Percentiles rank a stretch among this genome's conserved stretches.
Evolutionary conservation across 2,888 invertebrate genomes (phyloP).

Genomic region (Diloba caeruleocephala): DNA sequence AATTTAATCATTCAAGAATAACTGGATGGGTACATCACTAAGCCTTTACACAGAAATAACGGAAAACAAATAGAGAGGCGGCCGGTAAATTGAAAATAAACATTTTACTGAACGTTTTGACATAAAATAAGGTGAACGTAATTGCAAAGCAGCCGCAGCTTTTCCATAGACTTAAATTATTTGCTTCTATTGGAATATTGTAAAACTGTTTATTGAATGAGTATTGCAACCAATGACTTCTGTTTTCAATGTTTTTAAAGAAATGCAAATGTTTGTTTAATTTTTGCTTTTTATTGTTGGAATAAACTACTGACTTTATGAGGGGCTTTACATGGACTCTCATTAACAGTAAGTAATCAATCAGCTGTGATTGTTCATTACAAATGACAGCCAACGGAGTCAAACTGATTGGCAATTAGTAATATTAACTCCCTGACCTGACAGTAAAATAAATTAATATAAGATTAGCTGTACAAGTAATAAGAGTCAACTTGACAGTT

Average conservation of each 20-base stretch:
- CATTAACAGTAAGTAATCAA: too few species aligned
- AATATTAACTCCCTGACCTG: too few species aligned
- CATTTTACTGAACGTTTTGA: slow-evolving; percentile 34
- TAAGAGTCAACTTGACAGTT: too few species aligned
- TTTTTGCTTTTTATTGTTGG: too few species aligned
- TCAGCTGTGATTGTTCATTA: too few species aligned
- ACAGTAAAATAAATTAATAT: too few species aligned
- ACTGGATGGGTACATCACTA: slow-evolving; percentile 4
- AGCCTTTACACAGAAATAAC: slow-evolving; percentile 24
- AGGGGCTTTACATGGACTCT: too few species aligned
- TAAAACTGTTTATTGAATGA: slow-evolving; percentile 21
- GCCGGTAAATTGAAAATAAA: slow-evolving; percentile 34
- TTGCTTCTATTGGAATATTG: slow-evolving; percentile 28
- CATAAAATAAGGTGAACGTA: slow-evolving; percentile 40
- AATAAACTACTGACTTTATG: too few species aligned
- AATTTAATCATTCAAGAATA: slow-evolving; percentile 14
- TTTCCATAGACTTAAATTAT: slow-evolving; percentile 27
- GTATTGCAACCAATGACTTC: slow-evolving; percentile 22
- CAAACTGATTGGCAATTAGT: too few species aligned
- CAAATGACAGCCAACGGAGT: too few species aligned
- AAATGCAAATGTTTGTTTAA: slow-evolving; percentile 8
- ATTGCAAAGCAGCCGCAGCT: slow-evolving; percentile 30
- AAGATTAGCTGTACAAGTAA: too few species aligned
- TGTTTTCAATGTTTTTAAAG: slow-evolving; percentile 7
- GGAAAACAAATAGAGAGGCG: slow-evolving; percentile 7